Evolutionary conservation across 2,113 vertebrate genomes (phyloP).

Genomic region (Mastomys coucha): DNA sequence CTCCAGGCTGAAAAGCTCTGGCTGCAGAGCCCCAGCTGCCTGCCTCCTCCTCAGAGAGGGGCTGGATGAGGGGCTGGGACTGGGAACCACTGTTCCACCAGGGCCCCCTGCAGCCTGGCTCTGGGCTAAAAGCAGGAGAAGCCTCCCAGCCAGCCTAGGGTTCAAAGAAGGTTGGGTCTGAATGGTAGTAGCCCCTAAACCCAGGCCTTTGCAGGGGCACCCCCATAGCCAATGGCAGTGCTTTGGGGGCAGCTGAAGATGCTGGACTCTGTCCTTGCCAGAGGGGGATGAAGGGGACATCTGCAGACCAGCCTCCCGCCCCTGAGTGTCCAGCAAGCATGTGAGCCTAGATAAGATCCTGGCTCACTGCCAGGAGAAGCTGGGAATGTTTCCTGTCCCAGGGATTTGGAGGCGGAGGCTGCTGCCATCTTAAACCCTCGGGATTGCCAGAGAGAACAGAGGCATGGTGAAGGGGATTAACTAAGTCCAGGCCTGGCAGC

Average conservation of each 20-base stretch:
- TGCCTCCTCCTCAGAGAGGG: slow-evolving; percentile 82
- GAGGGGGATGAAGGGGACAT: neutral
- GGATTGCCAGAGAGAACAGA: slow-evolving; percentile 53
- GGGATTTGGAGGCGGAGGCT: neutral
- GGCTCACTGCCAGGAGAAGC: slow-evolving; percentile 77
- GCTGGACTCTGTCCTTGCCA: neutral
- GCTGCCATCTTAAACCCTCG: slow-evolving; percentile 60
- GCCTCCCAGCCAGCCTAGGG: neutral
- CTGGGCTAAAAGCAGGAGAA: neutral
- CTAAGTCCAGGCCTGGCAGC: slow-evolving; percentile 44
- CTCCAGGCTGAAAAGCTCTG: slow-evolving; percentile 87
- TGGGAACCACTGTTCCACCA: slow-evolving; percentile 82
- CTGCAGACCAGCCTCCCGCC: slow-evolving; percentile 12
- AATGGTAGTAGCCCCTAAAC: neutral
- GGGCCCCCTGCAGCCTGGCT: slow-evolving; percentile 64
- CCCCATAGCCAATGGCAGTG: neutral
- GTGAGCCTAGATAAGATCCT: slow-evolving; percentile 76
- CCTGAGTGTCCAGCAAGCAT: slow-evolving; percentile 73
- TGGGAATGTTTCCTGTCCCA: slow-evolving; percentile 68
- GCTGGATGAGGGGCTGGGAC: slow-evolving; percentile 85
- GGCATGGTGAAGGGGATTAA: slow-evolving; percentile 6
- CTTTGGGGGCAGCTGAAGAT: neutral
- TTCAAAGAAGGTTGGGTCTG: neutral
- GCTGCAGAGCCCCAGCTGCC: slow-evolving; percentile 63
- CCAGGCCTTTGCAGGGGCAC: neutral